These are phyloP conservation scores for Patella depressa DNA, from an alignment of 2,888 invertebrate genomes.

Conservation along the genomic window DNA sequence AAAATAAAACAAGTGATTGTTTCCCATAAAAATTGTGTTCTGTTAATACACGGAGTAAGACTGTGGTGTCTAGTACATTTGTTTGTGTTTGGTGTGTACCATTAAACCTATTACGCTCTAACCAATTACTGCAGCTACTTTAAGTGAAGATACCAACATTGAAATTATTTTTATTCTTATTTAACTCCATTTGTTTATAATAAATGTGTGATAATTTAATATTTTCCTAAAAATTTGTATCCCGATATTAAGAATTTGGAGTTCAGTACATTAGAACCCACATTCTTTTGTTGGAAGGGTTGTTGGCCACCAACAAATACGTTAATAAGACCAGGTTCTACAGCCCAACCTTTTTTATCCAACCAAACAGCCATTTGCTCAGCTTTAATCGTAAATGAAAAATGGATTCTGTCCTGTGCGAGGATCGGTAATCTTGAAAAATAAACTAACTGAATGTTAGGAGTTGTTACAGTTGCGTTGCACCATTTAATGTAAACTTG, in stretches of 20 bases:
- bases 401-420: conserved; percentile 25
- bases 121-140: too few species aligned
- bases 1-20: too few species aligned
- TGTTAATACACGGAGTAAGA: too few species aligned
- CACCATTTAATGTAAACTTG: conserved; percentile 62
- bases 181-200: too few species aligned
- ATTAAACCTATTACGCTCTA: too few species aligned
- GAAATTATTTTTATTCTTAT: too few species aligned
- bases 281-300: not conserved
- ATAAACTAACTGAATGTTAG: conserved; percentile 52
- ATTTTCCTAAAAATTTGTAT: not conserved
- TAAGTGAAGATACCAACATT: too few species aligned
- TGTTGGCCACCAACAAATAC: not conserved
- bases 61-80: too few species aligned
- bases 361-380: conserved; percentile 55
- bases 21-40: too few species aligned
- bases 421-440: conserved; percentile 43
- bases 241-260: not conserved
- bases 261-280: not conserved
- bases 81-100: too few species aligned
- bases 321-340: conserved; percentile 40
- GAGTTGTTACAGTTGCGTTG: conserved; percentile 47
- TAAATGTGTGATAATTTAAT: too few species aligned
- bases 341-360: conserved; percentile 41
- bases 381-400: conserved; percentile 41